Evolutionary conservation across 1,140 invertebrate species (phyloP), one percentile per base, ranked within the genome.

Genomic region (Polypedilum pembai): DNA sequence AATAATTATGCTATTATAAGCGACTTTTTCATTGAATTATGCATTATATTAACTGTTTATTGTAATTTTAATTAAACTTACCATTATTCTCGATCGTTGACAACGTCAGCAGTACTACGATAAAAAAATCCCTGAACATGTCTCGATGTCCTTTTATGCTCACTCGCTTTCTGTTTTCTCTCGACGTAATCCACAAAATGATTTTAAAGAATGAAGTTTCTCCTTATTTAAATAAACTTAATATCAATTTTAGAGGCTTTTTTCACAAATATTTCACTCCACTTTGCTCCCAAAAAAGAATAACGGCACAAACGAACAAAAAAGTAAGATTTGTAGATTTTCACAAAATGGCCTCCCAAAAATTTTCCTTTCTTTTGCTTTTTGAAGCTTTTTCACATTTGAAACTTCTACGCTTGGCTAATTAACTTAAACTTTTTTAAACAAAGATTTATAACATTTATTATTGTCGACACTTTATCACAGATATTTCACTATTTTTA

Each of bases 391-490:
- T 56, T 56, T 33, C 24, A 3, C 5, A 33, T 33, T 33, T 12
- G 5, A 69, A 20, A 7, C 65, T 21, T 20, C 8, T 69, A 69
- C 5, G 65, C 18, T 20, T 69, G 15, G 18, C 8, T 21, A 18
- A 56, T 56, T 12, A 12, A 45, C 18, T 66, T 66, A 8, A 8
- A 66, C 20, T 69, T 8, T 20, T 69, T 69, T 20, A 69, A 18
- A n/a, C n/a, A n/a, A 69, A 21, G 8, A 4, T 8, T 5, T 20
- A 20, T 69, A 8, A 69, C 17, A 3, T 18, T 69, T 8, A 69
- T 69, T 69, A 69, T 69, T 69, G 65, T 69, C 65, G 17, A 20
- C 65, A 69, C 65, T 69, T 69, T 69, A 69, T 69, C 65, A 69
- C 65, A 69, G 65, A 69, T 21, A 18, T 18, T 10, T 69, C 65